Conservation (phyloP, 2,797 vertebrate species). For the Myotis findleyi region DNA sequence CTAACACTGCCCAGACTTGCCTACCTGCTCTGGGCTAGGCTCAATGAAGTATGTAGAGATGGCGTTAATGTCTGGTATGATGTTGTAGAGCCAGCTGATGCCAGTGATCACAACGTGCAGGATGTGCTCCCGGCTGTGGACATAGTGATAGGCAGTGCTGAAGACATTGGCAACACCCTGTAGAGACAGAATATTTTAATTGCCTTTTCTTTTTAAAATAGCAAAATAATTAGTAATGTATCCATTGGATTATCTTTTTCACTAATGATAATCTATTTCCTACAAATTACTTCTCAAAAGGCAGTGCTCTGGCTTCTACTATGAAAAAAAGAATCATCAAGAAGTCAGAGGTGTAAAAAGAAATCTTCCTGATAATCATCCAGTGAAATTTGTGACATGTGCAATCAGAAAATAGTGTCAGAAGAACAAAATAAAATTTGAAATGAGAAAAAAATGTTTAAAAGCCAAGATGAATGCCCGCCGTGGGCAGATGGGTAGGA, state of each 20-base stretch:
- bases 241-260: constrained; percentile 1
- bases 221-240: neutral
- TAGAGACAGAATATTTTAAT: constrained; percentile 66
- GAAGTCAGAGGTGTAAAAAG: constrained; percentile 25
- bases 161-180: constrained; percentile 87
- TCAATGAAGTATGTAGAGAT: constrained; percentile 83
- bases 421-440: constrained; percentile 53
- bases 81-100: constrained; percentile 83
- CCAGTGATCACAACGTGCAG: constrained; percentile 84
- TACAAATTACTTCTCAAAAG: constrained; percentile 51
- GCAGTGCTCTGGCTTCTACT: neutral
- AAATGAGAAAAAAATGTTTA: constrained; percentile 36
- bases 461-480: constrained; percentile 28
- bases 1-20: neutral
- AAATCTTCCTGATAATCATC: neutral
- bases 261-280: neutral
- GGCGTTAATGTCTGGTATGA: constrained; percentile 70
- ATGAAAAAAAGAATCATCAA: neutral
- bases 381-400: constrained; percentile 35
- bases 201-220: constrained; percentile 38
- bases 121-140: constrained; percentile 82
- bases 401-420: neutral
- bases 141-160: constrained; percentile 87
- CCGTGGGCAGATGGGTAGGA: neutral
- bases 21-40: constrained; percentile 83